These are phyloP conservation scores for Drosophila biarmipes DNA, from an alignment of 1,140 invertebrate genomes.

Conservation along the genomic window DNA sequence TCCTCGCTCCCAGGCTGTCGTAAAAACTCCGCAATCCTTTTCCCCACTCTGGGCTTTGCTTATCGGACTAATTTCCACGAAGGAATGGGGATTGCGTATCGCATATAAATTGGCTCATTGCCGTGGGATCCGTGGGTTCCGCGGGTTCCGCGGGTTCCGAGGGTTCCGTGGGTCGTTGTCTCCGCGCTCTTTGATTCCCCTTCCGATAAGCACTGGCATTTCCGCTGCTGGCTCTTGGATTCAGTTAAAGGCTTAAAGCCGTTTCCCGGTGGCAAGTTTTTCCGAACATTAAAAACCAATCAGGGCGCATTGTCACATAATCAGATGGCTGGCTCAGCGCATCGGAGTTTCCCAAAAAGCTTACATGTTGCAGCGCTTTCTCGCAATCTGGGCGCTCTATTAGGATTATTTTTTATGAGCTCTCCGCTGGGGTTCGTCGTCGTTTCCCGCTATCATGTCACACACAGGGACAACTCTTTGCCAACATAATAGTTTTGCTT, in stretches of 20 bases:
- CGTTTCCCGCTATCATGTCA: constrained; percentile 37
- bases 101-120: constrained; percentile 81
- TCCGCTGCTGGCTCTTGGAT: constrained; percentile 7
- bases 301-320: constrained; percentile 76
- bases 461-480: constrained; percentile 58
- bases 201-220: constrained; percentile 50
- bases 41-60: neutral
- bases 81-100: constrained; percentile 41
- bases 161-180: constrained; percentile 38
- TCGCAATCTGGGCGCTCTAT: constrained; percentile 36
- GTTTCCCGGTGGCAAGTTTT: constrained; percentile 8
- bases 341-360: constrained; percentile 19
- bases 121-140: constrained; percentile 2
- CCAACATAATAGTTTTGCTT: constrained; percentile 80
- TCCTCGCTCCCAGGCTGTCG: constrained; percentile 45
- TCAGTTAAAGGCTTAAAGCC: constrained; percentile 46
- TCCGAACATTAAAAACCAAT: constrained; percentile 75
- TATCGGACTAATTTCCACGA: constrained; percentile 58
- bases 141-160: too few species aligned
- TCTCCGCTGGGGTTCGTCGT: constrained; percentile 1
- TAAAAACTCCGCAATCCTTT: constrained; percentile 68
- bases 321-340: constrained; percentile 37
- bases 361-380: constrained; percentile 11
- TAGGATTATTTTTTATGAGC: constrained; percentile 62
- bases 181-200: constrained; percentile 40